Percentiles rank a stretch among this genome's conserved stretches.
phyloP scores from a whole-genome alignment of 2,888 invertebrate genomes.

The Nemotelus pantherinus region DNA sequence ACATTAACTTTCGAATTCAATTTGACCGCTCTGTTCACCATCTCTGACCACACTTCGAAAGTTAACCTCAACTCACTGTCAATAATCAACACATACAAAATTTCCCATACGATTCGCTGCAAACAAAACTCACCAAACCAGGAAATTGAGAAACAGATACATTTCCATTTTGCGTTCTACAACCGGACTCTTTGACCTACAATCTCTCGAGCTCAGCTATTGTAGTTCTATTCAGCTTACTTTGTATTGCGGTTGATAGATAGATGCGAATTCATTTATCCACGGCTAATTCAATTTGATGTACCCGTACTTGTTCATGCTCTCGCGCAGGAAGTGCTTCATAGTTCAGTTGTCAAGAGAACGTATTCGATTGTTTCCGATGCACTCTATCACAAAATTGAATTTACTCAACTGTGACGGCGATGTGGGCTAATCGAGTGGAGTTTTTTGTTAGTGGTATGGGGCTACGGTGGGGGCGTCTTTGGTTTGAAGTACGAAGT shows the following conservation, averaged over 20 bases:
- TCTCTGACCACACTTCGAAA: too few relatives aligned
- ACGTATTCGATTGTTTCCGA: conserved; percentile 28
- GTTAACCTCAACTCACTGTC: too few relatives aligned
- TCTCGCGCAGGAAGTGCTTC: background rate
- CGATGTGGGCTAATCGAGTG: background rate
- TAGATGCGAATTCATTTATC: conserved; percentile 26
- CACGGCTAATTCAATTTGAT: conserved; percentile 30
- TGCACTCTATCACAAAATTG: conserved; percentile 14
- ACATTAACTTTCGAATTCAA: too few relatives aligned
- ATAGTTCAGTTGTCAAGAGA: background rate
- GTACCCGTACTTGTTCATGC: background rate
- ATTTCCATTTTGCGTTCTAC: too few relatives aligned
- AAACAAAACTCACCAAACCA: too few relatives aligned
- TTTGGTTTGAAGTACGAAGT: background rate
- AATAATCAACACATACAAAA: too few relatives aligned
- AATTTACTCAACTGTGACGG: conserved; percentile 35
- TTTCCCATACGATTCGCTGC: too few relatives aligned
- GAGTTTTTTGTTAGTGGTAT: background rate
- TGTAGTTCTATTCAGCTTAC: background rate
- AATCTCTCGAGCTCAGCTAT: too few relatives aligned
- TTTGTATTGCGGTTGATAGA: conserved; percentile 31
- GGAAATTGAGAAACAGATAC: too few relatives aligned
- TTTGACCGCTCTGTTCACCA: too few relatives aligned
- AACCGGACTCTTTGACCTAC: too few relatives aligned
- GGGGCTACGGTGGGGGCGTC: background rate